These are phyloP conservation scores for Noctua janthe DNA, from an alignment of 2,888 invertebrate species.

Conservation along the genomic window DNA sequence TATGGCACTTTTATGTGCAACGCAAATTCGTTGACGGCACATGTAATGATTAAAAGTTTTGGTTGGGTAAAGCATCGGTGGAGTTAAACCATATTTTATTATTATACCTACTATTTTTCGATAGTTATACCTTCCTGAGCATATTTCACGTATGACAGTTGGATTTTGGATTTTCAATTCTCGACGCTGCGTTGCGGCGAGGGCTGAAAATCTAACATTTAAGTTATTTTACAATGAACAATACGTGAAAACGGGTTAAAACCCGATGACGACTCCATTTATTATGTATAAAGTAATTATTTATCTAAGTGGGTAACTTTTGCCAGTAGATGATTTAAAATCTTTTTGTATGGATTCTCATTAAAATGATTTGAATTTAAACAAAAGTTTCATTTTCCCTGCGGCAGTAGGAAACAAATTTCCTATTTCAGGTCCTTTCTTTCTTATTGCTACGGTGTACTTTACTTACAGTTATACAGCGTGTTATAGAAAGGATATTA, in stretches of 20 bases:
- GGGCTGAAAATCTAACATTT: not conserved
- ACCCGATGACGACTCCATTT: not conserved
- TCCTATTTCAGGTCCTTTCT: not conserved
- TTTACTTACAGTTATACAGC: not conserved
- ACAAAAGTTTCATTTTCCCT: not conserved
- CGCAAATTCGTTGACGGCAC: not conserved
- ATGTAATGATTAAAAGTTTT: not conserved
- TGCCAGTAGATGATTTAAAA: not conserved
- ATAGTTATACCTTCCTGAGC: not conserved
- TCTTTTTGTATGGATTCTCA: not conserved
- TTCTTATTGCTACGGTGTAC: not conserved
- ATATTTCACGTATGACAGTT: not conserved
- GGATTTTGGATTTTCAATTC: not conserved
- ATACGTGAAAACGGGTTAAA: not conserved
- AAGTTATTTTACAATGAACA: not conserved
- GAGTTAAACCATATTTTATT: not conserved
- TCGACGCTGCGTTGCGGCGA: not conserved
- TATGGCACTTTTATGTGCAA: not conserved
- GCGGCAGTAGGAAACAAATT: not conserved
- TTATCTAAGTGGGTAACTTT: not conserved
- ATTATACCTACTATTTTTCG: not conserved
- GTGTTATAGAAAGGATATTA: not conserved
- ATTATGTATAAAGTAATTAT: not conserved
- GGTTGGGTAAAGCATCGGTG: not conserved
- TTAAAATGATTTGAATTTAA: not conserved